Evolutionary conservation across 2,888 invertebrate genomes (phyloP).

Genomic region (Hybos culiciformis): DNA sequence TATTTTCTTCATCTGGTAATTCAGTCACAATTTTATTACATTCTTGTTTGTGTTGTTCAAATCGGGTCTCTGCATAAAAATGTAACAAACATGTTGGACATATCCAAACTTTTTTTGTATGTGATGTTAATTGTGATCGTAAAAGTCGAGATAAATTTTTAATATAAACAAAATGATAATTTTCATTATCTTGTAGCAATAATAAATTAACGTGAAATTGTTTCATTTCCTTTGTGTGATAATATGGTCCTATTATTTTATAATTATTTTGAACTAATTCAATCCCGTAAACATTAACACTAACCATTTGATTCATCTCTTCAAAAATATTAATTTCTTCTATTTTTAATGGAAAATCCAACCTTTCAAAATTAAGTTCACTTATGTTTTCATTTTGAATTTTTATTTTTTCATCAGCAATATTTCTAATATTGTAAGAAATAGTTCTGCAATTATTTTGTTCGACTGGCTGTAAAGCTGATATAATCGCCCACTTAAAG

Average conservation of each 20-base stretch:
- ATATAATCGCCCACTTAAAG: slow-evolving; percentile 17
- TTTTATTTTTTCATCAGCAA: too few species aligned
- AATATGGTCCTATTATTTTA: background rate
- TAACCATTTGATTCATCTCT: background rate
- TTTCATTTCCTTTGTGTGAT: background rate
- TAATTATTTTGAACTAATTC: background rate
- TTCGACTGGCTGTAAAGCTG: too few species aligned
- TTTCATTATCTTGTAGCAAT: background rate
- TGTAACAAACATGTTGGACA: background rate
- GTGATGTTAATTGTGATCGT: background rate
- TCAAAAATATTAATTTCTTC: background rate
- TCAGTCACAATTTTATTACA: background rate
- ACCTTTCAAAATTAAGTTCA: background rate
- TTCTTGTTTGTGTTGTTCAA: background rate
- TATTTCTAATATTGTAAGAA: too few species aligned
- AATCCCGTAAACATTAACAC: background rate
- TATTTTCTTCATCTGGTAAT: background rate
- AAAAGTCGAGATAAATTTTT: background rate
- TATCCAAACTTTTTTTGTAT: background rate
- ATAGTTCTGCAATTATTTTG: too few species aligned
- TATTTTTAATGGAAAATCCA: background rate
- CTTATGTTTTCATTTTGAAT: background rate
- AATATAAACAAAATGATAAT: background rate
- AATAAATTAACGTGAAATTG: background rate
- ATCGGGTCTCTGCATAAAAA: background rate